phyloP scores from a whole-genome alignment of 2,113 vertebrate genomes.

The Misgurnus anguillicaudatus region DNA sequence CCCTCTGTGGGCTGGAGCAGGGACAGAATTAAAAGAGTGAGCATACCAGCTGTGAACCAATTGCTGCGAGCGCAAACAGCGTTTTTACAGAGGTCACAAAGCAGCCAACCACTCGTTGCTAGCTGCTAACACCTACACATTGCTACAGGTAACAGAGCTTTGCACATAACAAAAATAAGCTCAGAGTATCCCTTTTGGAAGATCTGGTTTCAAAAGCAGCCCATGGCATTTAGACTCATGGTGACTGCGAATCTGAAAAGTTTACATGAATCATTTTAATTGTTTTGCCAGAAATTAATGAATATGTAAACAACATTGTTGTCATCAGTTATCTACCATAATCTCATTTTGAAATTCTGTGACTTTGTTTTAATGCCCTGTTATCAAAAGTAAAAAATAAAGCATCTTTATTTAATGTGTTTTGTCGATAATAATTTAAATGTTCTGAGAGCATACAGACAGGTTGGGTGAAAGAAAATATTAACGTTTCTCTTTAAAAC shows the following conservation, averaged over 20 bases:
- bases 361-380: too few species aligned
- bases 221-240: neutral
- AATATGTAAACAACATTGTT: too few species aligned
- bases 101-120: slow-evolving; percentile 35
- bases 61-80: slow-evolving; percentile 36
- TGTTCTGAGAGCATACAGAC: too few species aligned
- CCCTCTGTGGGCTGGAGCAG: slow-evolving; percentile 60
- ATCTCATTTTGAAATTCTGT: neutral
- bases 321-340: neutral
- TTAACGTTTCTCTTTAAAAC: too few species aligned
- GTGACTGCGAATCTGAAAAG: slow-evolving; percentile 13
- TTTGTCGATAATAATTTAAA: too few species aligned
- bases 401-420: too few species aligned
- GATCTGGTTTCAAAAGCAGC: slow-evolving; percentile 18
- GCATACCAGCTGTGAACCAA: slow-evolving; percentile 52
- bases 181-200: slow-evolving; percentile 10
- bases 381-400: too few species aligned
- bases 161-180: slow-evolving; percentile 17
- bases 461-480: too few species aligned
- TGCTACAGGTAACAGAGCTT: slow-evolving; percentile 36
- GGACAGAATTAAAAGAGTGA: slow-evolving; percentile 53
- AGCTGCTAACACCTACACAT: slow-evolving; percentile 38
- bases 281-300: neutral
- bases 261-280: neutral
- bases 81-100: slow-evolving; percentile 17